These are phyloP conservation scores for Trichomycterus rosablanca DNA, from an alignment of 2,113 vertebrate genomes.

Conservation along the genomic window DNA sequence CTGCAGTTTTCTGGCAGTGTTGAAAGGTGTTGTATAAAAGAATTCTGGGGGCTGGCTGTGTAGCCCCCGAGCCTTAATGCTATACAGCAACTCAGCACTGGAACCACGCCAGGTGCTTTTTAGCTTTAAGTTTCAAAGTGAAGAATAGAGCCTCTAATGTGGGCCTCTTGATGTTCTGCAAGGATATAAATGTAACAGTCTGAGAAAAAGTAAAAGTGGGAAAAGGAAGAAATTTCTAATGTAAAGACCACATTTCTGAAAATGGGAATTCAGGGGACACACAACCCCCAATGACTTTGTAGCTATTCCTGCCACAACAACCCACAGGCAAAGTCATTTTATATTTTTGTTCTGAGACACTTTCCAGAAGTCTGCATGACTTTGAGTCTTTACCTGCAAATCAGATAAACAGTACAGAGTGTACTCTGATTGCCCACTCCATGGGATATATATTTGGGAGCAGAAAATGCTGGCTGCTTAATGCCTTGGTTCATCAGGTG, in stretches of 20 bases:
- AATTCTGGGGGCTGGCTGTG: neutral
- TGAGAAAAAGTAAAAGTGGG: constrained; percentile 34
- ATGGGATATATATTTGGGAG: neutral
- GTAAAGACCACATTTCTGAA: constrained; percentile 48
- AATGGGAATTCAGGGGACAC: constrained; percentile 29
- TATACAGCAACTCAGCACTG: constrained; percentile 40
- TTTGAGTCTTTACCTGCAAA: constrained; percentile 7
- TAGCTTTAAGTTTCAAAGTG: constrained; percentile 54
- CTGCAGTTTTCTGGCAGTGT: constrained; percentile 25
- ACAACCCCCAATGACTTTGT: constrained; percentile 32
- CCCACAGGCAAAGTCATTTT: neutral
- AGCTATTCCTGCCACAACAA: neutral
- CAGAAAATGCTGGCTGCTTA: neutral
- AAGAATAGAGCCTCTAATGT: constrained; percentile 53
- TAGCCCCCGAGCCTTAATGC: constrained; percentile 29
- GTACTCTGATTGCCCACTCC: no score
- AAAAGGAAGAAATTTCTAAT: constrained; percentile 25
- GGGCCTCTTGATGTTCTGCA: constrained; percentile 59
- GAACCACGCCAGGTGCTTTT: constrained; percentile 54
- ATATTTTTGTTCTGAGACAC: neutral
- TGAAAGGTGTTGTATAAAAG: no score
- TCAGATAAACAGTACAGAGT: neutral
- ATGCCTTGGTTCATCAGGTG: neutral
- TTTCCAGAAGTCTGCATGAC: neutral
- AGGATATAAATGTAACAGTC: constrained; percentile 49